A percentile compares a stretch with the other conserved stretches of the same genome.
These are phyloP conservation scores for Myzus persicae DNA, from an alignment of 1,140 invertebrate species.

Conservation along the genomic window DNA sequence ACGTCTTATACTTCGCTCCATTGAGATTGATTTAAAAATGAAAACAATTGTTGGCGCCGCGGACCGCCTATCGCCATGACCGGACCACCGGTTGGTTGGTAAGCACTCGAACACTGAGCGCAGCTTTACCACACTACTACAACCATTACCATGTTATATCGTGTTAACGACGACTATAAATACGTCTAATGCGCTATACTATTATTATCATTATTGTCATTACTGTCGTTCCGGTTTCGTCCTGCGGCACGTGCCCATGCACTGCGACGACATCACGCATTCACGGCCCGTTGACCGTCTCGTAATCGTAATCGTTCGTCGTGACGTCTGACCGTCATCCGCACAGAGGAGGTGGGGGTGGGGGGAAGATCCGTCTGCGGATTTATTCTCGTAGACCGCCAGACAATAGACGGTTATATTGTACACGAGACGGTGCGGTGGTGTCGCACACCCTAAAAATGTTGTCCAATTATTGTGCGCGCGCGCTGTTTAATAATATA, in stretches of 20 bases:
- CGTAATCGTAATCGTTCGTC: background rate
- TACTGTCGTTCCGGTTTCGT: background rate
- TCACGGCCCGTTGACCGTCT: background rate
- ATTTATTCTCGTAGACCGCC: background rate
- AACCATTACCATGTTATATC: background rate
- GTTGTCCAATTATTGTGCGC: background rate
- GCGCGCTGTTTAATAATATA: background rate
- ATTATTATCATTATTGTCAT: background rate
- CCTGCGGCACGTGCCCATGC: background rate
- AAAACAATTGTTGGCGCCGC: background rate
- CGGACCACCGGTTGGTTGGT: background rate
- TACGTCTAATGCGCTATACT: background rate
- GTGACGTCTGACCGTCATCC: background rate
- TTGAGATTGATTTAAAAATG: background rate
- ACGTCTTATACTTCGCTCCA: background rate
- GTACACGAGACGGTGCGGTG: background rate
- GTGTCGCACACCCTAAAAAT: background rate
- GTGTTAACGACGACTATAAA: background rate
- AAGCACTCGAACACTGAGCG: background rate
- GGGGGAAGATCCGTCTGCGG: background rate
- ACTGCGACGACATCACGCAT: slow-evolving; percentile 6
- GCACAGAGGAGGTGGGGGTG: too few species aligned
- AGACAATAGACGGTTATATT: background rate
- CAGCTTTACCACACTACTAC: too few species aligned
- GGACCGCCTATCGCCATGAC: too few species aligned